Conservation (phyloP, 2,888 invertebrate species). For the Ennomos erosarius region DNA sequence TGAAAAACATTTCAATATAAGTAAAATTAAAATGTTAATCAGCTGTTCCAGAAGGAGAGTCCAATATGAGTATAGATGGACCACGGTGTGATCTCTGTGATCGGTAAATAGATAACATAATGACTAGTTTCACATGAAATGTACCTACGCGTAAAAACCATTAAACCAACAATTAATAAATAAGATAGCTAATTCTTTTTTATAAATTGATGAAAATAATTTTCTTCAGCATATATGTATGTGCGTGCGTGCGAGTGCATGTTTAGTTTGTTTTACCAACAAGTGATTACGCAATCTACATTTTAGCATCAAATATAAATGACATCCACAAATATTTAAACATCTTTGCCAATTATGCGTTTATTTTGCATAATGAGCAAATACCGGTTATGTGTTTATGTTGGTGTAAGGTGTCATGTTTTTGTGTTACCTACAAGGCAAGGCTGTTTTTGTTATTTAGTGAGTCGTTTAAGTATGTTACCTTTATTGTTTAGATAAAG, state of each 20-base stretch:
- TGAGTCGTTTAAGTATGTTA: conserved; percentile 33
- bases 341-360: conserved; percentile 80
- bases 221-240: conserved; percentile 23
- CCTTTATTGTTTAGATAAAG: conserved; percentile 33
- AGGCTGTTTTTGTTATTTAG: conserved; percentile 12
- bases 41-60: too few relatives aligned
- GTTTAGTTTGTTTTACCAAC: conserved; percentile 9
- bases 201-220: conserved; percentile 39
- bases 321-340: conserved; percentile 73
- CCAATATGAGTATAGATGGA: too few relatives aligned
- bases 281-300: conserved; percentile 15
- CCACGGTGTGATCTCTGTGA: too few relatives aligned
- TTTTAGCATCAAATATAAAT: conserved; percentile 64
- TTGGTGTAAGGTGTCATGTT: conserved; percentile 51
- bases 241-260: conserved; percentile 49
- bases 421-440: conserved; percentile 53
- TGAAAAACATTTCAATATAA: too few relatives aligned
- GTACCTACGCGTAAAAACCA: too few relatives aligned
- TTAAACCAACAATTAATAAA: too few relatives aligned
- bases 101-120: too few relatives aligned
- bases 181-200: too few relatives aligned
- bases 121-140: too few relatives aligned
- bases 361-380: conserved; percentile 82
- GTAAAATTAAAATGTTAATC: too few relatives aligned
- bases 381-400: conserved; percentile 67